Evolutionary conservation across 92 coral and sea anemone species (phyloP).

Genomic region (Epizoanthus rinbou): DNA sequence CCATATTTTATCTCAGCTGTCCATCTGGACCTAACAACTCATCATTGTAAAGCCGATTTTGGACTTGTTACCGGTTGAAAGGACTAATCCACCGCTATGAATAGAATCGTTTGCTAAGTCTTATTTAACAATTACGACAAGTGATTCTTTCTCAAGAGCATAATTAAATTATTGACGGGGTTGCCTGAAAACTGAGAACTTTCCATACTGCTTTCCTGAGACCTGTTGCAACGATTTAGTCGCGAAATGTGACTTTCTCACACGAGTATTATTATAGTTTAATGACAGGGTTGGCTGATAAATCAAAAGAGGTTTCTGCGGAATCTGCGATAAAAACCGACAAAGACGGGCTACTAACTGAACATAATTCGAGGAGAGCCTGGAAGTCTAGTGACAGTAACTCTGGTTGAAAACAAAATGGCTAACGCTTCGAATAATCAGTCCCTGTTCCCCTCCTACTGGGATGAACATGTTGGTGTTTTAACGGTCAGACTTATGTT

Average conservation of each 20-base stretch:
- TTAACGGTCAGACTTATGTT: background rate
- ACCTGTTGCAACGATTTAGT: too few species aligned
- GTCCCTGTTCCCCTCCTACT: background rate
- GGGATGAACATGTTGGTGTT: constrained; percentile 16
- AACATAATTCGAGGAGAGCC: background rate
- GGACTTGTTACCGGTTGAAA: background rate
- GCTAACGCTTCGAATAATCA: background rate
- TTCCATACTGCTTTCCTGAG: too few species aligned
- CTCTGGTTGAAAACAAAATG: background rate
- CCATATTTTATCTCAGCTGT: background rate
- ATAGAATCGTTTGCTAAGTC: background rate
- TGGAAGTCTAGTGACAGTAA: background rate
- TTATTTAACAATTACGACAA: background rate
- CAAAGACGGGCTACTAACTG: background rate
- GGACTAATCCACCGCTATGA: background rate
- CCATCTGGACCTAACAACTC: background rate
- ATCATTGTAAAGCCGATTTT: background rate
- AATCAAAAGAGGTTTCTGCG: background rate
- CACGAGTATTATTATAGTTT: too few species aligned
- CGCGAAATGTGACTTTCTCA: too few species aligned
- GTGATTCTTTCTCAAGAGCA: background rate
- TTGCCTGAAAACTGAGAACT: background rate
- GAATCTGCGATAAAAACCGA: background rate
- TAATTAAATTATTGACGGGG: background rate
- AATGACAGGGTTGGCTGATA: too few species aligned